Conservation (phyloP, 2,888 invertebrate genomes). For the Cataglyphis albicans region DNA sequence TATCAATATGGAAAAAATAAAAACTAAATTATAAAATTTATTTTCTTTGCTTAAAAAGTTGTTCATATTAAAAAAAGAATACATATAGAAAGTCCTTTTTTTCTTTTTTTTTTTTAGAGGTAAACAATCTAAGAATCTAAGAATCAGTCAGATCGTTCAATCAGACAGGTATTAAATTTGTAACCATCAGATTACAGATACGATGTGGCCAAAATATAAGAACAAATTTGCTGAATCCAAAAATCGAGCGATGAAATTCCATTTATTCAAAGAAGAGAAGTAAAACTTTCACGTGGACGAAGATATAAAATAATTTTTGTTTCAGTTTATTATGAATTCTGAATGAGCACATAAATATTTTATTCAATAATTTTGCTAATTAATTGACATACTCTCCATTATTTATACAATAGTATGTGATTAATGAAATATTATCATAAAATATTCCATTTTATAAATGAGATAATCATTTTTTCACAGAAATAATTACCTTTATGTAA, state of each 20-base stretch:
- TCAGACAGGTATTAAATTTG: background rate
- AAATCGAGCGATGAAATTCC: background rate
- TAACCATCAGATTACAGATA: background rate
- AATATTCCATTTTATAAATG: background rate
- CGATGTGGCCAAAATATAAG: background rate
- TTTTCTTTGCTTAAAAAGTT: background rate
- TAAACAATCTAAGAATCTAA: background rate
- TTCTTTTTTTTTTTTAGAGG: background rate
- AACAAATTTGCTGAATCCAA: background rate
- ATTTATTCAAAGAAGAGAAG: background rate
- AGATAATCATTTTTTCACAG: background rate
- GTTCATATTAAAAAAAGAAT: background rate
- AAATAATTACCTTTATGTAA: background rate
- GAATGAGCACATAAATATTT: background rate
- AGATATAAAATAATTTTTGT: background rate
- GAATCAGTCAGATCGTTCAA: background rate
- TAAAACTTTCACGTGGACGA: background rate
- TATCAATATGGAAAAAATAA: background rate
- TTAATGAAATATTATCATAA: background rate
- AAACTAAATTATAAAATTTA: background rate
- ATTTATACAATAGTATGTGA: background rate
- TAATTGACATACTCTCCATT: background rate
- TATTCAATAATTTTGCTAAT: background rate
- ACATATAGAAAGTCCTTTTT: too few species aligned
- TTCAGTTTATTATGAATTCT: background rate